Base-by-base conservation (phyloP, 2,797 vertebrate genomes). In the Siniperca obscura region DNA sequence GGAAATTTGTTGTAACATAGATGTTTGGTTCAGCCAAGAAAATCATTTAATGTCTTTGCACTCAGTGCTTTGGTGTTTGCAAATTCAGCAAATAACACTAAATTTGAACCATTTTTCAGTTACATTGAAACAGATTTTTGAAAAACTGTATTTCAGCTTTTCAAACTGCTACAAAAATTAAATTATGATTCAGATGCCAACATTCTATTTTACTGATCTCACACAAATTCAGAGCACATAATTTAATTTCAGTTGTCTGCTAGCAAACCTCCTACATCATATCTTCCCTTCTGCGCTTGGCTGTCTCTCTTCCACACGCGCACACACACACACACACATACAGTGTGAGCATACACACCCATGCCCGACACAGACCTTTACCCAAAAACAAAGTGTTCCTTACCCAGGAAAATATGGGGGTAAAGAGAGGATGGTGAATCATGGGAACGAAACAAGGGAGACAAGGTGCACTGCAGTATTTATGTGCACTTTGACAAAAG, bases 381-480 rank as follows among this genome's bases (percentile, higher is more conserved):
- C 84, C 73, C 79, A 79, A 70, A 90, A 90, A 82, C 80, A 83
- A 87, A 83, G 85, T 84, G 78, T 62, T 86, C 76, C 44, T 30
- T 74, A 48, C 52, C 70, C 53, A 73, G 78, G 74, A 84, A 87
- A 75, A 74, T 48, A 74, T 67, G 4, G 60, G 55, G 77, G 44
- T 78, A 70, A 86, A 77, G 74, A 76, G 84, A 81, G 56, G 62
- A 76, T 55, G 48, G 74, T 81, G 89, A 93, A 92, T 92, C 83
- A 86, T 76, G 66, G 88, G 83, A 83, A 76, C 30, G 64, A 90
- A 92, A 90, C 82, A 84, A 83, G 85, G 27, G 64, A 87, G 69
- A 91, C 85, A 84, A 77, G 86, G 78, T 69, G 42, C 77, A 30
- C 85, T 95, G 81, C 76, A 94, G 91, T 94, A 95, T 95, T 95